These are phyloP conservation scores for Drosophila affinis DNA, from an alignment of 2,888 invertebrate species.

Conservation along the genomic window DNA sequence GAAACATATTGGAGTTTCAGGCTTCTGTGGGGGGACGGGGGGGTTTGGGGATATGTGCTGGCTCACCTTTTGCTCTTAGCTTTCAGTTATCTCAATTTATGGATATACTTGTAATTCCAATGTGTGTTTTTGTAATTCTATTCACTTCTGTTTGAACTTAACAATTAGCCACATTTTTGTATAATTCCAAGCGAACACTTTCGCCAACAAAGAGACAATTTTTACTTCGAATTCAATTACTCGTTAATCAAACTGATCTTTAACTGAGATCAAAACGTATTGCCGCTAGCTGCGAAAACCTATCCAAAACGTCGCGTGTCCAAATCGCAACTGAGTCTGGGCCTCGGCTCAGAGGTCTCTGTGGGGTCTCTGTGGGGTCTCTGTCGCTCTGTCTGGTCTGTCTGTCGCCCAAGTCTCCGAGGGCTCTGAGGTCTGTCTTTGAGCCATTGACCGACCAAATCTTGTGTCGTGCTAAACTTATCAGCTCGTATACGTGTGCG, in stretches of 20 bases:
- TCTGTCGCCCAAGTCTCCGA: constrained; percentile 5
- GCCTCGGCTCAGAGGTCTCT: constrained; percentile 16
- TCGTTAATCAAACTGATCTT: constrained; percentile 15
- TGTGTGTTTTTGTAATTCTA: background rate
- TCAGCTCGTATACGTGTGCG: constrained; percentile 12
- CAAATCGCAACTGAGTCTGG: constrained; percentile 52
- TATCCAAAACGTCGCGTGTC: constrained; percentile 52
- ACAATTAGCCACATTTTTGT: constrained; percentile 49
- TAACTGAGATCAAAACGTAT: background rate
- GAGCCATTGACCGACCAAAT: constrained; percentile 54
- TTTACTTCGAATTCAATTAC: constrained; percentile 36
- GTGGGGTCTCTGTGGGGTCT: background rate
- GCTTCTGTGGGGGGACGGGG: background rate
- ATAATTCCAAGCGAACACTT: constrained; percentile 25
- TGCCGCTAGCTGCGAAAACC: constrained; percentile 20
- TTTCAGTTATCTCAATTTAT: constrained; percentile 27
- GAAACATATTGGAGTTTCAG: too few species aligned
- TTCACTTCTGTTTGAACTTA: constrained; percentile 52
- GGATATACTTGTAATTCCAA: constrained; percentile 4
- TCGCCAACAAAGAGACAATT: constrained; percentile 26
- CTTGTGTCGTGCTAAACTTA: constrained; percentile 27
- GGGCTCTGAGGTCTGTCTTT: constrained; percentile 4
- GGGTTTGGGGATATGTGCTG: too few species aligned
- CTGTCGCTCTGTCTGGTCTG: too few species aligned
- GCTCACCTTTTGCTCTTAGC: constrained; percentile 5